These are phyloP conservation scores for Empidonax traillii DNA, from an alignment of 2,113 vertebrate genomes.

Conservation along the genomic window DNA sequence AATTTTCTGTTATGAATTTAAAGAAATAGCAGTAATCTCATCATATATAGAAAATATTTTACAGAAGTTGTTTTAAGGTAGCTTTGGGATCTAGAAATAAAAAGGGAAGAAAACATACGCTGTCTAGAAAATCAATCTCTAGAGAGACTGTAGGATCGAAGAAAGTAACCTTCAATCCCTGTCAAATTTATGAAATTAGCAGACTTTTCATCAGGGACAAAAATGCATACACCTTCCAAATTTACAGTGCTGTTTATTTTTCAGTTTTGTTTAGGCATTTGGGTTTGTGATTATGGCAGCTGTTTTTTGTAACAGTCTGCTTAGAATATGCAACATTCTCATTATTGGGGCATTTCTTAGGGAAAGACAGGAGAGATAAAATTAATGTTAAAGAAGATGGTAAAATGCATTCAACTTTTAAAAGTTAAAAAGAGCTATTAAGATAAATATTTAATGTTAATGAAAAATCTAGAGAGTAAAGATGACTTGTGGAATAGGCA, in stretches of 20 bases:
- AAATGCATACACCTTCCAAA: background rate
- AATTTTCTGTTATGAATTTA: background rate
- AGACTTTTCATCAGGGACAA: background rate
- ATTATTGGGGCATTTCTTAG: background rate
- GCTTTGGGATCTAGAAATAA: background rate
- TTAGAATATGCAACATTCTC: background rate
- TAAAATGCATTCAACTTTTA: background rate
- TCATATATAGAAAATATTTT: background rate
- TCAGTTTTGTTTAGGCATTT: background rate
- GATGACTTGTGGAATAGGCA: background rate
- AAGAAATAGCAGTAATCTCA: background rate
- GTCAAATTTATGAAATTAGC: background rate
- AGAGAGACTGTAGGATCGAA: background rate
- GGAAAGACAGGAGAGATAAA: background rate
- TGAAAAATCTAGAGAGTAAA: background rate
- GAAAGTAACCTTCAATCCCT: background rate
- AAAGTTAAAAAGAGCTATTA: background rate
- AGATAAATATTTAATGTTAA: conserved; percentile 17
- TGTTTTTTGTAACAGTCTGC: background rate
- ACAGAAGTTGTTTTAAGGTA: background rate
- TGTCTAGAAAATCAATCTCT: background rate
- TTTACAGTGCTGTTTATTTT: background rate
- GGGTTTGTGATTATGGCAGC: background rate
- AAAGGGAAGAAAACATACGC: background rate
- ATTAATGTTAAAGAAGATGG: background rate